These are phyloP conservation scores for Drosophila macrospina DNA, from an alignment of 2,888 invertebrate genomes.

Conservation along the genomic window DNA sequence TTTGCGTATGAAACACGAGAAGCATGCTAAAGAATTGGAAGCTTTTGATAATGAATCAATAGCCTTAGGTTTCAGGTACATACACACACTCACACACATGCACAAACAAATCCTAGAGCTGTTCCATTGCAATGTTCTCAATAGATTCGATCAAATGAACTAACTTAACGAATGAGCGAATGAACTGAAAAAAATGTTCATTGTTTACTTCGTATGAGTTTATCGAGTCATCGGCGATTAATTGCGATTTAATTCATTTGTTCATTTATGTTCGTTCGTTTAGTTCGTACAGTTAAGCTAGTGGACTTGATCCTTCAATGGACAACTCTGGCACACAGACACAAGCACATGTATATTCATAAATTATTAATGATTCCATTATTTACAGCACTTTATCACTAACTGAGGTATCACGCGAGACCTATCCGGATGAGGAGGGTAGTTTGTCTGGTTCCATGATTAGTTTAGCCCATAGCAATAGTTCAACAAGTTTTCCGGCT, in stretches of 20 bases:
- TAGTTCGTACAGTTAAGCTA: neutral
- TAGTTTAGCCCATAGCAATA: conserved; percentile 97
- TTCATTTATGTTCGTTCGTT: too few species aligned
- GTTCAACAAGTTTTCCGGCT: conserved; percentile 95
- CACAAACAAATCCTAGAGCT: neutral
- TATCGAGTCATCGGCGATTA: too few species aligned
- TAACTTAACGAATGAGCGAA: neutral
- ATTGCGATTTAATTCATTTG: too few species aligned
- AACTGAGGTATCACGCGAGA: conserved; percentile 95
- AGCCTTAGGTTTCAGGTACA: conserved; percentile 95
- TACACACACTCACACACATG: neutral
- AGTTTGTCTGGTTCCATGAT: conserved; percentile 97
- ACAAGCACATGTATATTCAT: neutral
- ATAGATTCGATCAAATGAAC: neutral
- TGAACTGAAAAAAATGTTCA: too few species aligned
- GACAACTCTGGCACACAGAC: neutral
- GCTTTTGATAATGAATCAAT: conserved; percentile 98
- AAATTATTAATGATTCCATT: neutral
- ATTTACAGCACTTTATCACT: conserved; percentile 93
- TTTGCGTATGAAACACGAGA: conserved; percentile 94
- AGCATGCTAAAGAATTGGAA: conserved; percentile 95
- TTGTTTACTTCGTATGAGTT: too few species aligned
- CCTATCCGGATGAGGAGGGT: conserved; percentile 95
- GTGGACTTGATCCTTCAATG: neutral
- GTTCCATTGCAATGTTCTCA: neutral